A percentile compares a stretch with the other conserved stretches of the same genome.
These are phyloP conservation scores for Mohoua ochrocephala DNA, from an alignment of 2,113 vertebrate genomes.

Conservation along the genomic window DNA sequence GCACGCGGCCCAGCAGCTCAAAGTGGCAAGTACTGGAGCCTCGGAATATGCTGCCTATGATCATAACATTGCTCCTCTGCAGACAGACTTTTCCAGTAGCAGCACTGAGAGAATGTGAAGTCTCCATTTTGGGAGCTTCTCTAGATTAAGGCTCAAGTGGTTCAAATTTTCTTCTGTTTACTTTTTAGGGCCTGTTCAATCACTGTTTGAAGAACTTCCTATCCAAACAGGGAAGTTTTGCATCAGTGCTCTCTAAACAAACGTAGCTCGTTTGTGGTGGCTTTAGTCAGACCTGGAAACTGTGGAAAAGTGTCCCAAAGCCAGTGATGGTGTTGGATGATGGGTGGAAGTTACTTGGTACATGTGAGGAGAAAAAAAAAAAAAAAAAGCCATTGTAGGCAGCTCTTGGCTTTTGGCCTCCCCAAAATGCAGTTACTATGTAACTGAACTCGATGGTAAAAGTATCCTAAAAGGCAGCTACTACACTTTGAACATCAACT, in stretches of 20 bases:
- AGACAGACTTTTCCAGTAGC: slow-evolving; percentile 92
- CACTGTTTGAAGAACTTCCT: background rate
- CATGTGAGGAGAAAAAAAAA: background rate
- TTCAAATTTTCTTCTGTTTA: background rate
- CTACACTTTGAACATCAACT: background rate
- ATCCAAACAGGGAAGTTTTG: background rate
- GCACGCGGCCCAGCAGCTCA: slow-evolving; percentile 93
- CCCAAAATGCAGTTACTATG: background rate
- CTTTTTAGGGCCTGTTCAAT: background rate
- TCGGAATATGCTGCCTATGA: slow-evolving; percentile 88
- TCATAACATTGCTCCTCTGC: slow-evolving; percentile 91
- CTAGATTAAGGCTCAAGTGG: background rate
- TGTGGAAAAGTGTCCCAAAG: background rate
- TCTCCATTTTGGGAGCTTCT: background rate
- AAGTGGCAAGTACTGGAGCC: slow-evolving; percentile 86
- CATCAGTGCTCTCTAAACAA: background rate
- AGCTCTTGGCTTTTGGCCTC: background rate
- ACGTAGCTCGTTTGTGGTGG: background rate
- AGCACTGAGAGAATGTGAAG: slow-evolving; percentile 77
- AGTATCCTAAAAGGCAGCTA: slow-evolving; percentile 3
- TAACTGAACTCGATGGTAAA: background rate
- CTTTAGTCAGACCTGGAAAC: background rate
- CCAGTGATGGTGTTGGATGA: background rate
- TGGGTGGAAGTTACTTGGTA: background rate
- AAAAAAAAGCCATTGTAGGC: background rate